phyloP scores from a whole-genome alignment of 2,113 vertebrate genomes.

The Megalops atlanticus region DNA sequence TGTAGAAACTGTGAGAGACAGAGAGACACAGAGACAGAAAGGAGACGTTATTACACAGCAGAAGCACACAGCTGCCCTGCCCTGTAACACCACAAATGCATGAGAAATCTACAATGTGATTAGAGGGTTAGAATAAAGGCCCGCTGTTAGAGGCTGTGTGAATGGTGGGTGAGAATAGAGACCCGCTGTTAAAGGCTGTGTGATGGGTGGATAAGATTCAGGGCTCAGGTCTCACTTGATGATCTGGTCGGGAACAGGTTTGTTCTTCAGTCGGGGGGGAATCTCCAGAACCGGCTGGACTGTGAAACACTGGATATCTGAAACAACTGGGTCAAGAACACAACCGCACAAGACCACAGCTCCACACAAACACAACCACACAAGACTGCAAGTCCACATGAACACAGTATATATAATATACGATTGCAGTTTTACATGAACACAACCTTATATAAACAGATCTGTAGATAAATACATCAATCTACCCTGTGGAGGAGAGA shows the following conservation, averaged over 20 bases:
- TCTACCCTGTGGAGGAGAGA: background rate
- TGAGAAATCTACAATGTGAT: background rate
- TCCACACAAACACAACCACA: no score
- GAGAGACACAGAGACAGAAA: constrained; percentile 1
- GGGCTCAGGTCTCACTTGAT: constrained; percentile 85
- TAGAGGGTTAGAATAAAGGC: background rate
- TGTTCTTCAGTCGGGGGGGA: constrained; percentile 88
- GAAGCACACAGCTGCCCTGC: background rate
- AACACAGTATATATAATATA: no score
- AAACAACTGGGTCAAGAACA: constrained; percentile 68
- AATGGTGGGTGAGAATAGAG: background rate
- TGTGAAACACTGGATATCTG: constrained; percentile 97
- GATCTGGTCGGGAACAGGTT: constrained; percentile 96
- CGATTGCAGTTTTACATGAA: no score
- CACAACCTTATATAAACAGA: no score
- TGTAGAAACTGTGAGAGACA: constrained; percentile 87
- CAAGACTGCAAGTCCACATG: no score
- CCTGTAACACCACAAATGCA: background rate
- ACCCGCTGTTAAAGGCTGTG: background rate
- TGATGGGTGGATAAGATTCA: background rate
- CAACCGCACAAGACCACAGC: no score
- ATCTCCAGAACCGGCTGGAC: constrained; percentile 95
- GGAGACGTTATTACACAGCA: background rate
- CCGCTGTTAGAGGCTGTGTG: background rate
- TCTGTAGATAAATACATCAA: no score